Base-by-base conservation (phyloP, 2,797 vertebrate genomes). In the Ctenopoma kingsleyae region DNA sequence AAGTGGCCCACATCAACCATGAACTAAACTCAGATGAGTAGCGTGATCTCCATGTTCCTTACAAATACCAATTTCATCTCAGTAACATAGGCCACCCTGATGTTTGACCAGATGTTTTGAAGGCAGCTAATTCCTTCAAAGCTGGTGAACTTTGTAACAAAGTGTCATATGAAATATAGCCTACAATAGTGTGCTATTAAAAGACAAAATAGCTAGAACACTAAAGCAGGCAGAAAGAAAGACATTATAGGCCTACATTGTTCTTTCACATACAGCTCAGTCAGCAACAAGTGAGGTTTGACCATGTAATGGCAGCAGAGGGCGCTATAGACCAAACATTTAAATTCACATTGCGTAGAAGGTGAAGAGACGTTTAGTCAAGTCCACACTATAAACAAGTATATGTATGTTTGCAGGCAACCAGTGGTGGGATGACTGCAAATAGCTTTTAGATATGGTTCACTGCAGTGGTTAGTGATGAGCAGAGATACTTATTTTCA, bases 231-330 rank as follows among this genome's bases (percentile, higher is more conserved):
- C 8, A 32, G 30, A 32, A 32, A 32, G 8, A 9, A 32, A 32
- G 30, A 32, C 30, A 32, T 8, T 32, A 32, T 32, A 32, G 8
- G 30, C 30, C 30, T 32, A 32, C 7, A 32, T 32, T 9, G 30
- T 32, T 32, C 1, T 32, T 32, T 2, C 7, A 8, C 30, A 9
- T 32, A 32, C 30, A 32, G 30, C 30, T 2, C 30, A 8, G 30
- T 32, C 25, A 10, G n/a, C 1, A 19, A 49, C 1, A 23, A 15
- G 13, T 6, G 12, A 7, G 13, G 9, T 35, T 5, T 50, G 32
- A 7, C 15, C 4, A 12, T 60, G 1, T 62, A 6, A 3, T 2
- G 22, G 82, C 90, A 91, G 80, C 72, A 89, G 90, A 75, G 61
- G 80, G 86, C 0, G 76, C 76, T 88, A 67, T 49, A 41, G 70